Base-by-base conservation (phyloP, 2,797 vertebrate species). In the Schizothorax lantsangensis region DNA sequence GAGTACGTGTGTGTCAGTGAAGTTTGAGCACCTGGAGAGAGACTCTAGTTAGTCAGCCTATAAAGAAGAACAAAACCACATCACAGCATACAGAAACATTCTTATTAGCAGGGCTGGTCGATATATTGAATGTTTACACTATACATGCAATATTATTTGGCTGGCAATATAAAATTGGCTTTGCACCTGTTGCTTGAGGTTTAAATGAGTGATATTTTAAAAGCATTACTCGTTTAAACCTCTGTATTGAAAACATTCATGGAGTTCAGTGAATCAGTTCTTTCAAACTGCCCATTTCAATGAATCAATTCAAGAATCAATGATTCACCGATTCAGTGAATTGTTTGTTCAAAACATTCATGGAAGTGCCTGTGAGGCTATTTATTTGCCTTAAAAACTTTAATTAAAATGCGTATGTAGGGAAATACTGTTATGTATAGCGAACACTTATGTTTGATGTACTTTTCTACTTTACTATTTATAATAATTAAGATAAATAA, bases 11-110 rank as follows among this genome's bases (percentile, higher is more conserved):
- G 72, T 62, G 64, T 52, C 11, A 75, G 74, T 86, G 88, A 86
- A 52, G 52, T 77, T 84, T 62, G 87, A 81, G 91, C 86, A 91
- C 90, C 91, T 92, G 89, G 38, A 83, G 86, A 89, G 64, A 88
- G 90, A 71, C 87, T 87, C 84, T 47, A 72, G 72, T 74, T 52
- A 64, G 83, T 88, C 84, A 85, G 69, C 82, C n/a, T n/a, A 85
- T 49, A 89, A 26, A 79, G 52, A 77, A 72, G 40, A 84, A 54
- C 52, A 81, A 62, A 85, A 69, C 5, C 47, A 77, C 23, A 52
- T 78, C 30, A 84, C 74, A 54, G 64, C 83, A 52, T 45, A 17
- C 14, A 66, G 12, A 43, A 47, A 26, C 12, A 71, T 17, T 5
- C 40, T 38, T 23, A 26, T 68, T 66, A 84, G 57, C 38, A 68